These are phyloP conservation scores for Argentina silus DNA, from an alignment of 2,797 vertebrate species.

Conservation along the genomic window DNA sequence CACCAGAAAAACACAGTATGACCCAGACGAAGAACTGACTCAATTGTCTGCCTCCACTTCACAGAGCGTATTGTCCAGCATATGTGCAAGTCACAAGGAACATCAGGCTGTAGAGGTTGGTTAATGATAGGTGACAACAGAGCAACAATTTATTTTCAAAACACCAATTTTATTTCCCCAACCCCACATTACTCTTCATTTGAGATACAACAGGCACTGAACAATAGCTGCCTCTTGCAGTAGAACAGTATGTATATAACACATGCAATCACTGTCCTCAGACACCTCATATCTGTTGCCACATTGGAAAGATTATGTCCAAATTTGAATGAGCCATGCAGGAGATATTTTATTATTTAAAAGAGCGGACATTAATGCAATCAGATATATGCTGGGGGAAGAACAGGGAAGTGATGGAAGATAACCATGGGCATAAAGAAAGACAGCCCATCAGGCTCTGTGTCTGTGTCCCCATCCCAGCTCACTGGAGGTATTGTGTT, in stretches of 20 bases:
- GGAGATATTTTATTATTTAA: conserved; percentile 63
- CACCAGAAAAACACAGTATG: conserved; percentile 1
- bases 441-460: conserved; percentile 47
- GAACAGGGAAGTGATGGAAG: conserved; percentile 73
- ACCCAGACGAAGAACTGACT: conserved; percentile 6
- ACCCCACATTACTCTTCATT: background rate
- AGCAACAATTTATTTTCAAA: no score
- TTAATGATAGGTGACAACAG: no score
- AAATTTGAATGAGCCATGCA: conserved; percentile 67
- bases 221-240: background rate
- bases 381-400: conserved; percentile 63
- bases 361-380: conserved; percentile 62
- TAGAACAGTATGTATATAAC: background rate
- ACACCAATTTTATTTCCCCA: no score
- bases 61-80: background rate
- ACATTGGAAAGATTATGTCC: conserved; percentile 45
- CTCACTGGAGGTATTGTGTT: conserved; percentile 72
- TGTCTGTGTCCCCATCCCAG: conserved; percentile 46
- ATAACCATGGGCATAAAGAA: conserved; percentile 60
- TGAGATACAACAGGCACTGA: background rate
- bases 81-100: background rate
- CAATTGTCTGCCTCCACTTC: conserved; percentile 17
- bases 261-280: conserved; percentile 29
- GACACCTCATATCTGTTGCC: conserved; percentile 35
- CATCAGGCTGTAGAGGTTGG: background rate